Evolutionary conservation across 2,797 vertebrate genomes (phyloP), one percentile per base, ranked within the genome.

Genomic region (Steatocranus sp.): DNA sequence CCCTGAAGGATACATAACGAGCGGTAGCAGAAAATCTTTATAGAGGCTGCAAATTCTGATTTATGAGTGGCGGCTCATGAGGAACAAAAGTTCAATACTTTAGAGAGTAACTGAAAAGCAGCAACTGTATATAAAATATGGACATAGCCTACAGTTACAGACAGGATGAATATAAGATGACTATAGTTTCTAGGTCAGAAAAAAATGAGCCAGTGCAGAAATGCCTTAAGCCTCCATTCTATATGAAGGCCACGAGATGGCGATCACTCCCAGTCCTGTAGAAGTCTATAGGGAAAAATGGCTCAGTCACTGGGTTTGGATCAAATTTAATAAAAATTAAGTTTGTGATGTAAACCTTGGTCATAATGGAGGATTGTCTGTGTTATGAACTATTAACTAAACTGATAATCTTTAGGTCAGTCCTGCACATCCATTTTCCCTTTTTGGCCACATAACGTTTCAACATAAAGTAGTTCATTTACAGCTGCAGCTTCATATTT

Each of bases 1-100:
- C 61, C 97, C 98, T 99, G 93, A 6, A 81, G 82, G 56, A 78
- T 1, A 46, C 18, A 75, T 1, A 8, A 75, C 17, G 30, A 66
- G 6, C 3, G 48, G 46, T 6, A 12, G 7, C 7, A 12, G 14
- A 43, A 73, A 4, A 30, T 23, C 3, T 48, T 18, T 73, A 73
- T 11, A 0, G 66, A 43, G 4, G 36, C 0, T 43, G 23, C 3
- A 36, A 54, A 11, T 41, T 11, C 23, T 6, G 63, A 43, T 70
- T 76, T 7, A 11, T 3, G 23, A 36, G 1, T 4, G 53, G 3
- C 3, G 5, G 6, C 1, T 30, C 25, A 1, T 12, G 66, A 18
- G 66, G 0, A 73, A 48, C 25, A 73, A 5, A 73, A 3, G 25
- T 17, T 18, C 4, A 46, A 11, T 18, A 18, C 25, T 46, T 30